phyloP scores from a whole-genome alignment of 2,797 vertebrate genomes.

The Hirundo rustica region DNA sequence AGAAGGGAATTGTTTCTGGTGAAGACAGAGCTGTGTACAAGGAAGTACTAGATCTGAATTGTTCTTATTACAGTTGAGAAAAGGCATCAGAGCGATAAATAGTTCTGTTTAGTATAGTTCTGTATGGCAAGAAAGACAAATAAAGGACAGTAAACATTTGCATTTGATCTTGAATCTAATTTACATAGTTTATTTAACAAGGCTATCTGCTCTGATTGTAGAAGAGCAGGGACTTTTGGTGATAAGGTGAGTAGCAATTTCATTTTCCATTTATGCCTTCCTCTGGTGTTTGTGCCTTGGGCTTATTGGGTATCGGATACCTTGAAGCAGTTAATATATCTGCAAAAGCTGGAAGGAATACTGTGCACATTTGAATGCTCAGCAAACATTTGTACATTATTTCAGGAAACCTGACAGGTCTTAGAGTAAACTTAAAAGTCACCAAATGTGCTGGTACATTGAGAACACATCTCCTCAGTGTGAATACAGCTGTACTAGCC shows the following conservation, averaged over 20 bases:
- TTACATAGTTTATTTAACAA: not conserved
- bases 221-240: not conserved
- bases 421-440: not conserved
- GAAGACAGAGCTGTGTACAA: not conserved
- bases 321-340: not conserved
- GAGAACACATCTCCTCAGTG: not conserved
- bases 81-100: not conserved
- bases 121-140: not conserved
- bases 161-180: not conserved
- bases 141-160: not conserved
- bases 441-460: not conserved
- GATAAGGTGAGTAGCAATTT: not conserved
- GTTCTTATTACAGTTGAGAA: not conserved
- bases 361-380: not conserved
- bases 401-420: not conserved
- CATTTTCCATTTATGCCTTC: not conserved
- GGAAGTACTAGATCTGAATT: constrained; percentile 12
- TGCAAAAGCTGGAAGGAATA: not conserved
- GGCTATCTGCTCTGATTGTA: not conserved
- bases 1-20: not conserved
- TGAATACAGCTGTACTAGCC: not conserved
- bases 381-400: not conserved
- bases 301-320: not conserved
- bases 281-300: not conserved
- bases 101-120: not conserved